A percentile compares a stretch with the other conserved stretches of the same genome.
Conservation (phyloP, 2,113 vertebrate species). For the Neofelis nebulosa region DNA sequence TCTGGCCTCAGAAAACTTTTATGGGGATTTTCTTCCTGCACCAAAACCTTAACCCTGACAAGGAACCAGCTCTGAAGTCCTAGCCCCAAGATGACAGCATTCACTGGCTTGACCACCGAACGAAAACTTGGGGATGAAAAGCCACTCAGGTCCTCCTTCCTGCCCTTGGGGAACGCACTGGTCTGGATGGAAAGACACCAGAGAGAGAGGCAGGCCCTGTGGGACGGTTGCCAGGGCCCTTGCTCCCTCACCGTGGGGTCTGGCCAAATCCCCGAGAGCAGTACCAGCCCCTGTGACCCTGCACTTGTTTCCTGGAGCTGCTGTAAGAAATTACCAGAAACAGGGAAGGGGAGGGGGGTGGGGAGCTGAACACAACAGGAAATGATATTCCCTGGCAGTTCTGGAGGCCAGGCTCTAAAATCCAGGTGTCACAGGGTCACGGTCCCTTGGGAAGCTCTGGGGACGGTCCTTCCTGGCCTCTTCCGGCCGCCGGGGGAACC, state of each 20-base stretch:
- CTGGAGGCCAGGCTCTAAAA: background rate
- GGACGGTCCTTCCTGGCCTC: background rate
- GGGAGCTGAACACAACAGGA: background rate
- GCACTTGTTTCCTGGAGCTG: rapidly evolving
- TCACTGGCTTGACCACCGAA: too few species aligned
- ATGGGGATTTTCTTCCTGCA: conserved; percentile 41
- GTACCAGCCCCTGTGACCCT: background rate
- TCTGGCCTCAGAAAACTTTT: background rate
- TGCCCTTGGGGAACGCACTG: background rate
- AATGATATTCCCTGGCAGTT: background rate
- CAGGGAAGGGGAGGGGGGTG: too few species aligned
- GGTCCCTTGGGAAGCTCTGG: rapidly evolving
- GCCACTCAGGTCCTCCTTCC: background rate
- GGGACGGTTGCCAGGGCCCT: rapidly evolving
- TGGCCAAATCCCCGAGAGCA: background rate
- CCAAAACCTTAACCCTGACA: background rate
- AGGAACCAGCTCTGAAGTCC: background rate
- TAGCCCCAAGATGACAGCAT: background rate
- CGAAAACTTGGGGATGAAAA: background rate
- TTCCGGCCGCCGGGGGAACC: too few species aligned
- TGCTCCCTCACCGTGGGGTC: rapidly evolving
- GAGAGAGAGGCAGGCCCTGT: rapidly evolving
- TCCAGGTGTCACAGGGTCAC: rapidly evolving
- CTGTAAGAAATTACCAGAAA: background rate
- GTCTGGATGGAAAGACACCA: background rate